Evolutionary conservation across 1,140 invertebrate genomes (phyloP).

Genomic region (Ostrea denselamellosa): DNA sequence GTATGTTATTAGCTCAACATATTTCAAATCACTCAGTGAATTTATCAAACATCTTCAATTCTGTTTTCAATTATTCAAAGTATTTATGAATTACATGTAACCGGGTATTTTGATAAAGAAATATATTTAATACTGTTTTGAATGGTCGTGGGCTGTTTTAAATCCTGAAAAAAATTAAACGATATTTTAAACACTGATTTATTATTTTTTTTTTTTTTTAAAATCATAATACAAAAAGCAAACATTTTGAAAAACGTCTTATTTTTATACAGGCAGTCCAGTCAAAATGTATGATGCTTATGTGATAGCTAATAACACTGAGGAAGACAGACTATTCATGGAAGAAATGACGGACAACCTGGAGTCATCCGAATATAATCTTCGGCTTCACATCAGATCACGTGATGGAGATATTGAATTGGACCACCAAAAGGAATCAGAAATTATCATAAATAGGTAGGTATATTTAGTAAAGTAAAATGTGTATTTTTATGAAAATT

Average conservation of each 20-base stretch:
- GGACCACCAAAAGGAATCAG: slow-evolving; percentile 11
- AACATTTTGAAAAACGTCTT: background rate
- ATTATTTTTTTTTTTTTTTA: no score
- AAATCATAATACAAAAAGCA: background rate
- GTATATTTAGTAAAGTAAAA: background rate
- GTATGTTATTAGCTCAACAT: no score
- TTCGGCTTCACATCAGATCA: slow-evolving; percentile 9
- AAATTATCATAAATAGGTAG: slow-evolving; percentile 3
- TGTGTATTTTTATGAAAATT: background rate
- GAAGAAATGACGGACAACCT: background rate
- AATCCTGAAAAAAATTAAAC: no score
- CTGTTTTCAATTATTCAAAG: no score
- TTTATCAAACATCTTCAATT: no score
- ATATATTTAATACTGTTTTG: no score
- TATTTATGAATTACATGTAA: no score
- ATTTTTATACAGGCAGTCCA: background rate
- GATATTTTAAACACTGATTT: no score
- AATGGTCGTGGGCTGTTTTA: no score
- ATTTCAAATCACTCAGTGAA: no score
- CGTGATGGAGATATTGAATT: background rate
- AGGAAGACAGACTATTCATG: background rate
- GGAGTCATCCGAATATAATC: background rate
- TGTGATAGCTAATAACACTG: background rate
- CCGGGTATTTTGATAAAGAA: no score
- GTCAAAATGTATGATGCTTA: background rate